Evolutionary conservation across 2,797 vertebrate species (phyloP), one percentile per base, ranked within the genome.

Genomic region (Avahi laniger): DNA sequence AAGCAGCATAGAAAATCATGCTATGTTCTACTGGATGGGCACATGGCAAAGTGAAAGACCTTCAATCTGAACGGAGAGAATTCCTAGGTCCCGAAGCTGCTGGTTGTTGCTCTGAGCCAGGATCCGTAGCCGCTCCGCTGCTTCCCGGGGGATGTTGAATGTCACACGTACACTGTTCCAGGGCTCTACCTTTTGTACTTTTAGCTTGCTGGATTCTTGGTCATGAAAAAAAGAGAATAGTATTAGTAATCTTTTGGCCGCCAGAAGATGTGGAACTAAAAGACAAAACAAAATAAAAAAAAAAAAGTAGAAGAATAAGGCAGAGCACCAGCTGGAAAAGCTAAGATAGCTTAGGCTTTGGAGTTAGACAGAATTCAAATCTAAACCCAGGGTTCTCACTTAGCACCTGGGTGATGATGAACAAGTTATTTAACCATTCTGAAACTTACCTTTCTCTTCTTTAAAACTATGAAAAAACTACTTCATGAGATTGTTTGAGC

Each of bases 121-220:
- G 94, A 99, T 98, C 12, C 99, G 98, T 94, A 99, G 99, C 22
- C 99, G 99, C 96, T 99, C 99, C 0, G 99, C 99, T 20, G 99
- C 99, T 97, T 99, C 99, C n/a, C 99, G 98, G 95, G 99, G 99
- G 98, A 99, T 99, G 98, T 99, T 99, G 98, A 99, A 99, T 59
- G 99, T 99, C 94, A 99, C 99, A 1, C 99, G 99, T 73, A 99
- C 99, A 0, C 99, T 99, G 98, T 99, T 99, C 99, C 99, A 99
- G 0, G 99, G 99, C 97, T 99, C 99, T 69, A 99, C 99, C 48
- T 98, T 99, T 98, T 99, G 99, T 76, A 99, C 98, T 76, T 98
- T 99, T 90, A 99, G 98, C 95, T 98, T 99, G 89, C 98, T 98
- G 83, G 99, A 99, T 97, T 98, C 99, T 99, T 97, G 22, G 72